Evolutionary conservation across 2,797 vertebrate species (phyloP), one percentile per base, ranked within the genome.

Genomic region (Melanotaenia trifasciata): DNA sequence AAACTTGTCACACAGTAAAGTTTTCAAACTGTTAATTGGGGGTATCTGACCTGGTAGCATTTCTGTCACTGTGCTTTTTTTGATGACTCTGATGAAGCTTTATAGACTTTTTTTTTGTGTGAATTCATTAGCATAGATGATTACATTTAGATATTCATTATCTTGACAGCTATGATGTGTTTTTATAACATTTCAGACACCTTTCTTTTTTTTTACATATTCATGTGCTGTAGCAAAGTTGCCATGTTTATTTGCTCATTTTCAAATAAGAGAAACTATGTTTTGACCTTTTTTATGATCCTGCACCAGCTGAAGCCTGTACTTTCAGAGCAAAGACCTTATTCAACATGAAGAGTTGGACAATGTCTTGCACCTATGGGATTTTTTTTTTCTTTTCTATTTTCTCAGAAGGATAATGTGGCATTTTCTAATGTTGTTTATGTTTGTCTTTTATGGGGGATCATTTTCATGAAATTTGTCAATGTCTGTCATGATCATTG

Each of bases 11-110:
- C 77, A 64, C 66, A 68, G 4, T 70, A 30, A 76, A 80, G 28
- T 40, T 79, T 63, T 76, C 71, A 67, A 74, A 83, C 73, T 73
- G 51, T 56, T 81, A 78, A 82, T 83, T 80, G 60, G 79, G 36
- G 64, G 28, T 60, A 16, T 16, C 12, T 40, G 30, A 62, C 50
- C 38, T 14, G 1, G 20, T 40, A 57, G 36, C 13, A 43, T 64
- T 72, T 85, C 43, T 71, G 51, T 76, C 45, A 68, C 26, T 56
- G 16, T 70, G 71, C 72, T 75, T 32, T 14, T n/a, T 82, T 16
- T 51, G 68, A 66, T 74, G 30, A 64, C 38, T 47, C 24, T 22
- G 54, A 20, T 77, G 30, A 24, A 20, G 45, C 57, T 70, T 54
- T 80, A 72, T 75, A 36, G 10, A 7, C 22, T 36, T 59, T 74